Evolutionary conservation across 1,140 invertebrate species (phyloP), one percentile per base, ranked within the genome.

Genomic region (Apis dorsata): DNA sequence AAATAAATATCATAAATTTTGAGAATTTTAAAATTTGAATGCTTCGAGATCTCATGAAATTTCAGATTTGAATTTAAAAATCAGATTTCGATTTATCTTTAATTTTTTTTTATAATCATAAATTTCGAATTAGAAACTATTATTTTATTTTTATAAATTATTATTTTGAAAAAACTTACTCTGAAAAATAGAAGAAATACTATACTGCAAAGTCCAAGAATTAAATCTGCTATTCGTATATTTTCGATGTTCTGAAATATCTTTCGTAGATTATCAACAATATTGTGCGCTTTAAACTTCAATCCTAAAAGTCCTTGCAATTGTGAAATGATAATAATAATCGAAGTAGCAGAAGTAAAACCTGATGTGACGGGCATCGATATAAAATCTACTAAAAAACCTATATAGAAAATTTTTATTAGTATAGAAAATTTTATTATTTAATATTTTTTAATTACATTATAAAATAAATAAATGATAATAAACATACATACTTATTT

Each of bases 361-460:
- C 98, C 98, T 85, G 97, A 97, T 55, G 98, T 98, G 12, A 99
- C 98, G 12, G 98, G 97, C 70, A 97, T 94, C 0, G 98, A 99
- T 81, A 99, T 99, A 90, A 99, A 97, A 90, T 99, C 97, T 62
- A 99, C 97, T 72, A 99, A 92, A 90, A 99, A 98, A 86, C 98
- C 98, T 98, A 91, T 59, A 91, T 88, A 24, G 24, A 24, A 24
- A 24, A 24, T 24, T 24, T 24, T 24, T 24, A 24, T 24, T 24
- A 73, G 78, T 44, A 44, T 44, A 44, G 5, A 62, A 12, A 73
- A 85, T 87, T 24, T 53, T 13, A 0, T 57, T 8, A 12, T 77
- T 57, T 13, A 68, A n/a, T 28, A 19, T 44, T 44, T 44, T 44
- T 44, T 44, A 44, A 44, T 44, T 44, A 44, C 5, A 44, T 44